These are phyloP conservation scores for Florisuga fusca DNA, from an alignment of 2,797 vertebrate genomes.

Conservation along the genomic window DNA sequence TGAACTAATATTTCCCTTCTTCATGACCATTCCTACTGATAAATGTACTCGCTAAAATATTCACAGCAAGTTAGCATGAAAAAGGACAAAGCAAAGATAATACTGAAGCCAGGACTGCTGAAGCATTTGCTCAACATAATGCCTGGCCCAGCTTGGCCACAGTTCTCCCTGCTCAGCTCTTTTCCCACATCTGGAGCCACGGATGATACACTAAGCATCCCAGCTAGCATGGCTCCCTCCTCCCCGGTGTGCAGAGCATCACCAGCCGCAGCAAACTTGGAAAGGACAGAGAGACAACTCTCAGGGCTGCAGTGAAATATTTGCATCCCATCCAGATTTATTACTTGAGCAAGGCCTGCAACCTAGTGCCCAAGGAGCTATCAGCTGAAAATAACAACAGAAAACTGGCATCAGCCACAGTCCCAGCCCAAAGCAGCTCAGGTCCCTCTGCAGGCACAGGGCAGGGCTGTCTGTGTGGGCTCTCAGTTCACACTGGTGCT, in stretches of 20 bases:
- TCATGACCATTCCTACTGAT: background rate
- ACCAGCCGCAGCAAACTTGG: fast-evolving
- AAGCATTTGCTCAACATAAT: background rate
- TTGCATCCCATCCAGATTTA: background rate
- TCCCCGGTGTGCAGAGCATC: background rate
- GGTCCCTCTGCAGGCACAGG: fast-evolving
- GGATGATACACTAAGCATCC: fast-evolving
- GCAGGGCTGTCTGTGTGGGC: background rate
- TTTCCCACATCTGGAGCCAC: fast-evolving
- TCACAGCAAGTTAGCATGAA: background rate
- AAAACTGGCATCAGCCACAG: background rate
- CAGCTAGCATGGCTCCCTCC: background rate
- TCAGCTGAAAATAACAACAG: background rate
- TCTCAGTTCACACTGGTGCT: background rate
- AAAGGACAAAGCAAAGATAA: slow-evolving; percentile 10
- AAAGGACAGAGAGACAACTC: background rate
- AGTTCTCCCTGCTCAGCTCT: background rate
- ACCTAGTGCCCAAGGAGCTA: background rate
- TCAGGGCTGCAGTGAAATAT: background rate
- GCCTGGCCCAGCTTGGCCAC: background rate
- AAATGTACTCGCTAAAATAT: background rate
- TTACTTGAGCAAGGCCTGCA: background rate
- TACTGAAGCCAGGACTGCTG: background rate
- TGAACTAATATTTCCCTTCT: slow-evolving; percentile 44
- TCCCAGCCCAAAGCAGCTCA: background rate